Conservation (phyloP, 2,888 invertebrate genomes). For the Macroteleia sp. region DNA sequence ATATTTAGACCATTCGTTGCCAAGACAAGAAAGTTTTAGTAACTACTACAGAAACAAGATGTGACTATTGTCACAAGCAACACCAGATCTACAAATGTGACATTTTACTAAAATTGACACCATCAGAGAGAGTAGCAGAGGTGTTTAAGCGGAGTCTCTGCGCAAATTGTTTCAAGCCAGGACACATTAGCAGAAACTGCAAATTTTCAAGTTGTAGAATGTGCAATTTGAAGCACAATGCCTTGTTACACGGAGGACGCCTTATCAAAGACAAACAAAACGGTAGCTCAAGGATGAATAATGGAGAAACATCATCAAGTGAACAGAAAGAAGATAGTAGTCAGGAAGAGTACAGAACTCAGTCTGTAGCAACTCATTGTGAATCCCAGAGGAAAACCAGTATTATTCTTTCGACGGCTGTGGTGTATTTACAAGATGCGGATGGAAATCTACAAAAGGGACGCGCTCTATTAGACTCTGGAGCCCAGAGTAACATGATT, state of each 20-base stretch:
- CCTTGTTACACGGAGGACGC: background rate
- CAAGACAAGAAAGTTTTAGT: slow-evolving; percentile 1
- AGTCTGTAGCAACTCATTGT: background rate
- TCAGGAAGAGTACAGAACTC: background rate
- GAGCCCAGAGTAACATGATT: slow-evolving; percentile 4
- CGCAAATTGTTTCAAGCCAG: slow-evolving; percentile 18
- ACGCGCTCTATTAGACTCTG: slow-evolving; percentile 3
- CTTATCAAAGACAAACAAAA: background rate
- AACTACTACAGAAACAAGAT: background rate
- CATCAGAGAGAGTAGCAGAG: background rate
- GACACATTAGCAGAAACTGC: slow-evolving; percentile 13
- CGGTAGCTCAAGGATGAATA: background rate
- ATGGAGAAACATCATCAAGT: background rate
- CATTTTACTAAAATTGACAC: background rate
- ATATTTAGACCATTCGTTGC: no score
- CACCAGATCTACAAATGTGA: slow-evolving; percentile 19
- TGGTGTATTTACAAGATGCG: background rate
- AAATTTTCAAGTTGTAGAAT: background rate
- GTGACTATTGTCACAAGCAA: background rate
- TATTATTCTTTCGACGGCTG: background rate
- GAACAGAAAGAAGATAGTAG: background rate
- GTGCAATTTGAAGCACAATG: slow-evolving; percentile 11
- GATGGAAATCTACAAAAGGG: slow-evolving; percentile 1
- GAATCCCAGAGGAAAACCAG: background rate
- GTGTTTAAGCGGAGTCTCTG: slow-evolving; percentile 11